Base-by-base conservation (phyloP, 2,888 invertebrate genomes). In the Lepidochrysops patricia region DNA sequence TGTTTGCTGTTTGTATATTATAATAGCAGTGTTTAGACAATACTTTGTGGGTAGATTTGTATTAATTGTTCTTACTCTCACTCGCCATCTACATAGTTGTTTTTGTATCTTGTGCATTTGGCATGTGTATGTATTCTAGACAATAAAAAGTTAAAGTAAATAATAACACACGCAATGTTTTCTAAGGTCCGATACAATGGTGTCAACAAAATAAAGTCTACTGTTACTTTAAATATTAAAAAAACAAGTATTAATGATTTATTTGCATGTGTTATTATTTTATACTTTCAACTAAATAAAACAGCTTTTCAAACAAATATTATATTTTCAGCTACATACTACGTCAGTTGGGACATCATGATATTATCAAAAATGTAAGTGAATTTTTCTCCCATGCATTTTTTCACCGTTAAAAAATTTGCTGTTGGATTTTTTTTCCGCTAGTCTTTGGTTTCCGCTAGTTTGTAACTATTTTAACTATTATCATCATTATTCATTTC, bases 341-440 rank as follows among this genome's bases (percentile, higher is more conserved):
- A 57, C 88, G 91, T 66, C 94, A 95, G 79, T 80, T 96, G 68
- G 94, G 93, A 4, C 90, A 92, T 64, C 77, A 78, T 13, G 93
- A 95, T 62, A 90, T 93, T 74, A 72, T 94, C 23, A 84, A 91
- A 77, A 91, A 94, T 78, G 96, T 96, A 89, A 93, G 94, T 90
- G 4, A 35, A n/a, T 13, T n/a, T 4, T 34, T 34, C 34, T 1
- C 34, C n/a, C 34, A 1, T 9, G n/a, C n/a, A n/a, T n/a, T n/a
- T n/a, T n/a, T n/a, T n/a, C n/a, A n/a, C n/a, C n/a, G n/a, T n/a
- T n/a, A n/a, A n/a, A n/a, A n/a, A n/a, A n/a, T n/a, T n/a, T n/a
- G n/a, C n/a, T n/a, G n/a, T n/a, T n/a, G n/a, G n/a, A n/a, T n/a
- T n/a, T n/a, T n/a, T n/a, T n/a, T n/a, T n/a, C n/a, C n/a, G n/a